Evolutionary conservation across 1,140 invertebrate genomes (phyloP), one percentile per base, ranked within the genome.

Genomic region (Andrena cerasifolii): DNA sequence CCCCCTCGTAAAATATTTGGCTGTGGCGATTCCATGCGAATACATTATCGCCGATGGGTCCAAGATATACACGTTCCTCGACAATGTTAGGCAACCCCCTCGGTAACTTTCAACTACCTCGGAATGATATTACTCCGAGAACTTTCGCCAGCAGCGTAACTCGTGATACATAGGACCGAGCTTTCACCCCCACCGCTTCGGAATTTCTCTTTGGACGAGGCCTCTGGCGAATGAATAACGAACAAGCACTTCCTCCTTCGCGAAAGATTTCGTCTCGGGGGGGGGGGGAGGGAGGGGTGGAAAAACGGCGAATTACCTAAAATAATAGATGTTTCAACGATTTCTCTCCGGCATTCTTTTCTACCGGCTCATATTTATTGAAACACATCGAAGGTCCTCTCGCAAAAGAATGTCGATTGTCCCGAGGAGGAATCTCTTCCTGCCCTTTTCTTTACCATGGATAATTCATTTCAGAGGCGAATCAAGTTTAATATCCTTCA

Each of bases 71-170:
- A 45, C 21, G n/a, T 28, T 51, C 26, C 18, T 10, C 21, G 21
- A 8, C 5, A 3, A n/a, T 21, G 45, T 51, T 63, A 28, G 24
- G n/a, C 21, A 21, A 31, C 24, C 36, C 36, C 36, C 51, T 26
- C 31, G 51, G 18, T 51, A 73, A 73, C 56, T 73, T 73, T 40
- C 31, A 63, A 73, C 71, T 73, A 73, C 5, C 24, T 40, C 3
- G 16, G 33, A 71, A 59, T 40, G 54, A 40, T n/a, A 63, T 73
- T 73, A 73, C 70, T 36, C 45, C 0, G 21, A 10, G 47, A 73
- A 73, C 40, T 73, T 73, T 40, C 12, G 45, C 12, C 21, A n/a
- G 18, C 3, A 18, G 10, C 58, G 45, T 63, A 73, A 18, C 71
- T 63, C 16, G 16, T 36, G 45, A 51, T 14, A 40, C 33, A 40